phyloP scores from a whole-genome alignment of 92 coral and sea anemone genomes.

The Muricea muricata region DNA sequence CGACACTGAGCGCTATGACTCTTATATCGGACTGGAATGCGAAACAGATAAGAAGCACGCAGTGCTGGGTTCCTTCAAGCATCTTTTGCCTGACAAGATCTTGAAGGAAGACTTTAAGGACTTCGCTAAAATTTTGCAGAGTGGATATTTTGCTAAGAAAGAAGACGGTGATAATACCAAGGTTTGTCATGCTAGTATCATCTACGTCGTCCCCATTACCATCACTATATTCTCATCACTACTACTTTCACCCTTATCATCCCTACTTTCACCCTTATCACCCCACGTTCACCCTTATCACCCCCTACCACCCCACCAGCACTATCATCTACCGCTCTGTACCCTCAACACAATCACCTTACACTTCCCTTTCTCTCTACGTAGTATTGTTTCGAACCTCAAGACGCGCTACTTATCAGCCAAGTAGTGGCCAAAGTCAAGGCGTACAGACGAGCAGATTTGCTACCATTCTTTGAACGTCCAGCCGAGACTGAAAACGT shows the following conservation, averaged over 20 bases:
- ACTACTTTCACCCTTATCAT: background rate
- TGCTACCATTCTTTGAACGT: conserved; percentile 77
- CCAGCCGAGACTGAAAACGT: conserved; percentile 80
- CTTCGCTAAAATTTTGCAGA: conserved; percentile 69
- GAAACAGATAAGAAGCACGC: conserved; percentile 79
- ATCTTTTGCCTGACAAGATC: conserved; percentile 69
- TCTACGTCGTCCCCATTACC: background rate
- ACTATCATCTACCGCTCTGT: background rate
- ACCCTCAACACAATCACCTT: background rate
- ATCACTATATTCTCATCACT: background rate
- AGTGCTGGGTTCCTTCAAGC: conserved; percentile 66
- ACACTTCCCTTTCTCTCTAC: background rate
- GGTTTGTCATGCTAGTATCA: background rate
- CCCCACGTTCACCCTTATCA: background rate
- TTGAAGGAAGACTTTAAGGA: conserved; percentile 67
- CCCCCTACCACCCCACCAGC: background rate
- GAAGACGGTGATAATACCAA: conserved; percentile 76
- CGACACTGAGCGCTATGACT: conserved; percentile 71
- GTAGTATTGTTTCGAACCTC: conserved; percentile 90
- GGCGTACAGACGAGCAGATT: conserved; percentile 65
- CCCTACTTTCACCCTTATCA: background rate
- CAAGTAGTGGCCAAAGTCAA: conserved; percentile 81
- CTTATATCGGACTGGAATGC: conserved; percentile 87
- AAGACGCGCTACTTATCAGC: conserved; percentile 75
- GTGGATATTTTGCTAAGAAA: conserved; percentile 87